A percentile compares a stretch with the other conserved stretches of the same genome.
phyloP scores from a whole-genome alignment of 2,888 invertebrate species.

The Sarcophaga rosellei region DNA sequence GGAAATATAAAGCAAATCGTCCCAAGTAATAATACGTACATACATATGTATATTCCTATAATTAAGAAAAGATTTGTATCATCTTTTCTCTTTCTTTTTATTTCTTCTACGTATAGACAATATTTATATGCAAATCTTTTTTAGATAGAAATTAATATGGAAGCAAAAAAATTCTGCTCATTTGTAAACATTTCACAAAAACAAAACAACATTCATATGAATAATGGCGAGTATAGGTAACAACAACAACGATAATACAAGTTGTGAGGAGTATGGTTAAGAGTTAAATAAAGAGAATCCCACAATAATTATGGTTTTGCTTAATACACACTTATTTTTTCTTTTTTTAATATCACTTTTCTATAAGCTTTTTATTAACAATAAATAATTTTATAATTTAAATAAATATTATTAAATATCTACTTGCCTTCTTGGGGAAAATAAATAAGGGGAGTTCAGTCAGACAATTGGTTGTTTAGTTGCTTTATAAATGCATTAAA shows the following conservation, averaged over 20 bases:
- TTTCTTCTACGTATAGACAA: not conserved
- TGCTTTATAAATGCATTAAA: conserved; percentile 47
- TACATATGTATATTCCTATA: not conserved
- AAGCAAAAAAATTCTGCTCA: conserved; percentile 6
- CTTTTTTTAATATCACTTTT: conserved; percentile 14
- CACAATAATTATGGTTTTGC: conserved; percentile 55
- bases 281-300: conserved; percentile 28
- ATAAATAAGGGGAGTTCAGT: conserved; percentile 31
- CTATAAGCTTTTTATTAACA: conserved; percentile 19
- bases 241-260: not conserved
- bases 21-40: not conserved
- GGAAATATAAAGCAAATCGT: conserved; percentile 36
- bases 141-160: conserved; percentile 14
- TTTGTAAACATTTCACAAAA: conserved; percentile 37
- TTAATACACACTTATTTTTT: conserved; percentile 35
- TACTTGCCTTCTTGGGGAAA: conserved; percentile 64
- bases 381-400: conserved; percentile 5
- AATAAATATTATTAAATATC: not conserved
- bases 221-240: conserved; percentile 34
- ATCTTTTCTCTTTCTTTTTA: not conserved
- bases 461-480: conserved; percentile 23
- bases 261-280: not conserved
- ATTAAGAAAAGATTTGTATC: conserved; percentile 32
- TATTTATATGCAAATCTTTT: conserved; percentile 35
- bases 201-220: not conserved